phyloP scores from a whole-genome alignment of 1,140 invertebrate species.

The Drosophila carrolli region DNA sequence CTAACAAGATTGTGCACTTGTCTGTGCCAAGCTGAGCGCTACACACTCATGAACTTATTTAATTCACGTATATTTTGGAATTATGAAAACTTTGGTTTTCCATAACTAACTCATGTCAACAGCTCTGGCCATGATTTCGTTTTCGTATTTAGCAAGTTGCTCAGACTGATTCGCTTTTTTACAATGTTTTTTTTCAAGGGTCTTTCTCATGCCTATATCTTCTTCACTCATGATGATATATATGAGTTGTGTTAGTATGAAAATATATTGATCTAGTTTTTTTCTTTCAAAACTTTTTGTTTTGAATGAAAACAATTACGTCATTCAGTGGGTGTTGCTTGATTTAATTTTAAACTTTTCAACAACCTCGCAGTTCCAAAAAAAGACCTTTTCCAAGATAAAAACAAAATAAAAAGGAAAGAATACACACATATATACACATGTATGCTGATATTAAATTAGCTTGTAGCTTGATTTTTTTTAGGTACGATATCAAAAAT shows the following conservation, averaged over 20 bases:
- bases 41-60: constrained; percentile 18
- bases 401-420: constrained; percentile 8
- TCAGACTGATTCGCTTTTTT: constrained; percentile 39
- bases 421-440: not conserved
- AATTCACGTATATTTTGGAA: constrained; percentile 55
- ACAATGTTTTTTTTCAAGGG: constrained; percentile 40
- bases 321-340: constrained; percentile 64
- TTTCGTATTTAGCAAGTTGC: constrained; percentile 66
- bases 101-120: constrained; percentile 46
- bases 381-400: constrained; percentile 42
- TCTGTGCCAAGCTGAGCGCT: constrained; percentile 19
- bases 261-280: constrained; percentile 26
- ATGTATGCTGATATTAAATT: constrained; percentile 23
- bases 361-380: constrained; percentile 4
- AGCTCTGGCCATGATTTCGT: constrained; percentile 65
- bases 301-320: constrained; percentile 70
- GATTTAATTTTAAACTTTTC: constrained; percentile 51
- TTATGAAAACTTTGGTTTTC: constrained; percentile 71
- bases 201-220: constrained; percentile 31
- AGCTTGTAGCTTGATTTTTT: constrained; percentile 13
- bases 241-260: constrained; percentile 10
- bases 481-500: not conserved
- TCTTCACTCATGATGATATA: not conserved
- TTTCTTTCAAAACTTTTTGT: constrained; percentile 34
- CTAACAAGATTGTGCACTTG: constrained; percentile 71